These are phyloP conservation scores for Mixornis gularis DNA, from an alignment of 2,113 vertebrate species.

Conservation along the genomic window DNA sequence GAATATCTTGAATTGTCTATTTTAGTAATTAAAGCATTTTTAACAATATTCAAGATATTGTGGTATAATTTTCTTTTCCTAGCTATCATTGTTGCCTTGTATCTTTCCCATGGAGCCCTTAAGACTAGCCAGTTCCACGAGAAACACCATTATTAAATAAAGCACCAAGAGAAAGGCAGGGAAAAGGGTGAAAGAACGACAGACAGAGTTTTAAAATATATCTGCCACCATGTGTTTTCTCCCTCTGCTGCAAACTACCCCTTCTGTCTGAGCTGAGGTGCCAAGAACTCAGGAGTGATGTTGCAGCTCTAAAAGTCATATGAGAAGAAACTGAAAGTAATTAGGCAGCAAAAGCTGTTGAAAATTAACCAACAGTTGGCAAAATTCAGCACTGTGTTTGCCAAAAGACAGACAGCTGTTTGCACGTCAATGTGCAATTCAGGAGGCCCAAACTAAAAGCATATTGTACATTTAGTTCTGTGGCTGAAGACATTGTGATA, in stretches of 20 bases:
- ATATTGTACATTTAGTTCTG: neutral
- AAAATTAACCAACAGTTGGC: neutral
- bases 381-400: neutral
- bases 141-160: neutral
- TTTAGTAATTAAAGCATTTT: conserved; percentile 74
- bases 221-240: neutral
- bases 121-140: neutral
- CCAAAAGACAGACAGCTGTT: neutral
- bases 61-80: neutral
- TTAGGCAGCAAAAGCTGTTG: neutral
- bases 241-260: neutral
- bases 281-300: neutral
- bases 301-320: neutral
- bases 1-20: conserved; percentile 23
- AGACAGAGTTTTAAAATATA: neutral
- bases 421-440: neutral
- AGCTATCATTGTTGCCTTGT: neutral
- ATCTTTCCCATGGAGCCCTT: neutral
- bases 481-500: neutral
- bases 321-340: neutral
- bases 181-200: neutral
- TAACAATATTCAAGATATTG: neutral
- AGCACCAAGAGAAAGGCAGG: neutral
- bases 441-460: neutral
- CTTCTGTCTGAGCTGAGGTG: neutral